A percentile compares a stretch with the other conserved stretches of the same genome.
phyloP scores from a whole-genome alignment of 2,888 invertebrate species.

The Limnephilus rhombicus region DNA sequence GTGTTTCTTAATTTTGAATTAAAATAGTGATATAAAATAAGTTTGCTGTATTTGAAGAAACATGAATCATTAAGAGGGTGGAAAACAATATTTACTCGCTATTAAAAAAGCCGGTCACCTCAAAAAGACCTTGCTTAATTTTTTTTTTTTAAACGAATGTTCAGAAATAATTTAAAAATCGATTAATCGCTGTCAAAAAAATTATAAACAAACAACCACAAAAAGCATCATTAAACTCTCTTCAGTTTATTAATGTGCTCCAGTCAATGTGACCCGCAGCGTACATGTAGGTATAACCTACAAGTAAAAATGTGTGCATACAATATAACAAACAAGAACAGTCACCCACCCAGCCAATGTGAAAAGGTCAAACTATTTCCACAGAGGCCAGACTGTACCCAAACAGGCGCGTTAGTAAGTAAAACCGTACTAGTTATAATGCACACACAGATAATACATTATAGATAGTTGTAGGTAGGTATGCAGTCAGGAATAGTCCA shows the following conservation, averaged over 20 bases:
- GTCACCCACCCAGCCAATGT: conserved; percentile 40
- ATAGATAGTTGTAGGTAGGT: too few relatives aligned
- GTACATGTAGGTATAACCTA: background rate
- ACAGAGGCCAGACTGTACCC: conserved; percentile 18
- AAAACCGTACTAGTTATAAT: background rate
- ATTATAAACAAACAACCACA: background rate
- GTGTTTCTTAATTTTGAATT: too few relatives aligned
- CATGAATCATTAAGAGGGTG: background rate
- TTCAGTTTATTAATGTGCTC: background rate
- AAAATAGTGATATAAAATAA: too few relatives aligned
- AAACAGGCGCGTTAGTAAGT: background rate
- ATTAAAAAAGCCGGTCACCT: background rate
- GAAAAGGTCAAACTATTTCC: conserved; percentile 53
- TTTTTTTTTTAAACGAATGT: background rate
- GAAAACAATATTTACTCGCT: background rate
- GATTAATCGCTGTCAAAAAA: background rate
- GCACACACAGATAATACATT: background rate
- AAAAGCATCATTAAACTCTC: background rate
- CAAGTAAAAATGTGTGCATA: background rate
- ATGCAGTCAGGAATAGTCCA: background rate
- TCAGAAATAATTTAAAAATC: background rate
- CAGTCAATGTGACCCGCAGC: conserved; percentile 40
- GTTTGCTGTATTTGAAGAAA: too few relatives aligned
- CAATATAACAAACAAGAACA: background rate
- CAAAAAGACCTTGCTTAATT: background rate